phyloP scores from a whole-genome alignment of 92 coral and sea anemone genomes.

The Scolanthus callimorphus region DNA sequence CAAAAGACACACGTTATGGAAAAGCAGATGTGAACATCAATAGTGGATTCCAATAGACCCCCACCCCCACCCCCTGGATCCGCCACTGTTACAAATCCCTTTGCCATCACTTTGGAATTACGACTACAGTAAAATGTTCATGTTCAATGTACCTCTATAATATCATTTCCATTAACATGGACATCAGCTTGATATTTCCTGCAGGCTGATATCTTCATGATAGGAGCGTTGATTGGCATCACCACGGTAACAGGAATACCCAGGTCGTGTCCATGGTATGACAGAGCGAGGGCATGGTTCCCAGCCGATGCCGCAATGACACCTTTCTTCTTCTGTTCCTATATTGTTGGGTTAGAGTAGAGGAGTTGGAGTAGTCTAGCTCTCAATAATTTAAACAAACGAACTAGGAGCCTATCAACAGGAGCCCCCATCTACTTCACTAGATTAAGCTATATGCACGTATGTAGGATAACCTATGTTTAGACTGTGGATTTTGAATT shows the following conservation, averaged over 20 bases:
- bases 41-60: neutral
- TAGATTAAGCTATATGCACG: too few species aligned
- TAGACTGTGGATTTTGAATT: too few species aligned
- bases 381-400: too few species aligned
- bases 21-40: neutral
- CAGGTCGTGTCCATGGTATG: slow-evolving; percentile 80
- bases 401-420: too few species aligned
- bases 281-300: slow-evolving; percentile 86
- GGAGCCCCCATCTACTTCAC: too few species aligned
- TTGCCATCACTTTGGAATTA: neutral
- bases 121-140: neutral
- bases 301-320: slow-evolving; percentile 94
- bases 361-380: too few species aligned
- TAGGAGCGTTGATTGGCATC: slow-evolving; percentile 92
- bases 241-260: slow-evolving; percentile 89
- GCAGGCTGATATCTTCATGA: slow-evolving; percentile 81
- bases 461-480: too few species aligned
- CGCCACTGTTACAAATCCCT: neutral
- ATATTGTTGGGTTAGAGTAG: too few species aligned
- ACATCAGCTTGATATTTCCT: slow-evolving; percentile 77
- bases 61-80: neutral
- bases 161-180: slow-evolving; percentile 78
- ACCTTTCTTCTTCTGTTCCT: slow-evolving; percentile 82
- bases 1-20: too few species aligned
- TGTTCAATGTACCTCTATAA: slow-evolving; percentile 51